Conservation (phyloP, 1,140 invertebrate species). For the Pogonus chalceus region DNA sequence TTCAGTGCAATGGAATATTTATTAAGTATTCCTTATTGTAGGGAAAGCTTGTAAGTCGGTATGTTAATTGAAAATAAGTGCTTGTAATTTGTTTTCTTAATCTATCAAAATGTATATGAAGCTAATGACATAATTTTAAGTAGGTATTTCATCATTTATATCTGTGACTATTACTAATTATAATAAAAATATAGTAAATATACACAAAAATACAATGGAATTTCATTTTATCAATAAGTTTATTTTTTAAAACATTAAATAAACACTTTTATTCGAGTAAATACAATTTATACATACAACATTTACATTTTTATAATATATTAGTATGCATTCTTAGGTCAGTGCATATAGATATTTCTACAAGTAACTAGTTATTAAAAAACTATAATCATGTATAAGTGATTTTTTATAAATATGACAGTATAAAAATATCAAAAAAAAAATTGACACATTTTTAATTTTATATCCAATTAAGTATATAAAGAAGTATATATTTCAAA, state of each 20-base stretch:
- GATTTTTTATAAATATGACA: neutral
- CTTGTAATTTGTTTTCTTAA: conserved; percentile 2
- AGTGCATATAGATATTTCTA: neutral
- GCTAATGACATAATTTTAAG: neutral
- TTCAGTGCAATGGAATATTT: conserved; percentile 2
- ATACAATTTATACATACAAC: neutral
- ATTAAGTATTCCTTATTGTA: neutral
- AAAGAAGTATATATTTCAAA: neutral
- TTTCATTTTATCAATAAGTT: no score
- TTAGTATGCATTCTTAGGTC: no score
- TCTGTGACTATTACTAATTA: conserved; percentile 6
- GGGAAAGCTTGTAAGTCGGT: neutral
- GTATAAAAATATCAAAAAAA: conserved; percentile 6
- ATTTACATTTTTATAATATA: neutral
- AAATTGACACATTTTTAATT: neutral
- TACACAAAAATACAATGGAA: no score
- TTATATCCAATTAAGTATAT: neutral
- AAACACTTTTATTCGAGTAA: conserved; percentile 6
- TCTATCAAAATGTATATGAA: neutral
- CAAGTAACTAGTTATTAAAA: neutral
- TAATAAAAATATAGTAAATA: conserved; percentile 1
- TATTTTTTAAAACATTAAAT: neutral
- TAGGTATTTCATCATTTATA: conserved; percentile 7
- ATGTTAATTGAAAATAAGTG: neutral
- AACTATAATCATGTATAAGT: neutral